Evolutionary conservation across 2,113 vertebrate genomes (phyloP).

Genomic region (Neotoma lepida): DNA sequence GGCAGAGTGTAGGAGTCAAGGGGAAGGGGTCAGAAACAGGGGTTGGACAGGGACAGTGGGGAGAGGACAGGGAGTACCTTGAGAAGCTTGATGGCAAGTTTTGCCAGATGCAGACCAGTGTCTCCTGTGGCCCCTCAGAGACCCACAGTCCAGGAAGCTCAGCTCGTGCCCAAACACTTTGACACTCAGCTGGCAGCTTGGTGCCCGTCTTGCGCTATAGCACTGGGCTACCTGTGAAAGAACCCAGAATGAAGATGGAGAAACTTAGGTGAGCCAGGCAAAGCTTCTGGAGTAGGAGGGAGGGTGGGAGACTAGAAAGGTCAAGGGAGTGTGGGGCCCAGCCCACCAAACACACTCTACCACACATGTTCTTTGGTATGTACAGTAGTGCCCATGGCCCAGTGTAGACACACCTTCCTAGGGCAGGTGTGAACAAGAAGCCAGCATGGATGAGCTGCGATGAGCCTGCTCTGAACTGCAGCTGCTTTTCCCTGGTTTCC

Average conservation of each 20-base stretch:
- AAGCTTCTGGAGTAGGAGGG: no score
- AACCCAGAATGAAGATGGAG: background rate
- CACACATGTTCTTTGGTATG: background rate
- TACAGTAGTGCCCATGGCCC: background rate
- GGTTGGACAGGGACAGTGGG: background rate
- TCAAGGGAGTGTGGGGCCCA: background rate
- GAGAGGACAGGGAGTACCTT: conserved; percentile 84
- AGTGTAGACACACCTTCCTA: background rate
- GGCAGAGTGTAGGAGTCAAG: background rate
- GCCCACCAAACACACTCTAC: background rate
- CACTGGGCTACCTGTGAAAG: conserved; percentile 83
- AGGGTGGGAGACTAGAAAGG: background rate
- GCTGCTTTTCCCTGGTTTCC: background rate
- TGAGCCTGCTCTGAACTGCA: background rate
- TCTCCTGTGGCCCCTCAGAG: conserved; percentile 82
- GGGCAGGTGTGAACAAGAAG: background rate
- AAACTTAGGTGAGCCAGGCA: background rate
- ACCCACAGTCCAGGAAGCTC: conserved; percentile 86
- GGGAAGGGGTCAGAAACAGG: no score
- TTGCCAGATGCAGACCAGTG: conserved; percentile 85
- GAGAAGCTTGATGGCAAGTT: conserved; percentile 87
- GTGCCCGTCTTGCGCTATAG: background rate
- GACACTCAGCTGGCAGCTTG: conserved; percentile 86
- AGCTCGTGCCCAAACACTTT: conserved; percentile 92
- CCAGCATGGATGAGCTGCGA: background rate